Conservation (phyloP, 2,888 invertebrate species). For the Lottia gigantea region DNA sequence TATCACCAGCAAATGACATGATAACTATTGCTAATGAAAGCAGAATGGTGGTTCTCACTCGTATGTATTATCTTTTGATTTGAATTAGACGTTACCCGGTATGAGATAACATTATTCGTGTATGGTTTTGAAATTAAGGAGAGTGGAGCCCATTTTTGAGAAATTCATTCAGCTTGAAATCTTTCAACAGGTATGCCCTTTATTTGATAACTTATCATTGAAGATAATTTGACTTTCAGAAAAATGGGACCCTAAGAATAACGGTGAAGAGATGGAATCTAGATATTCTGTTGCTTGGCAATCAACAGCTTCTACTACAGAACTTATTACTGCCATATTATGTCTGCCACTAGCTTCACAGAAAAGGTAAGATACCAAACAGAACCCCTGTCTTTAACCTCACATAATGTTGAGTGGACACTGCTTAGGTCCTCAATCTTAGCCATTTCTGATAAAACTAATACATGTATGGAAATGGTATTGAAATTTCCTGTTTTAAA, state of each 20-base stretch:
- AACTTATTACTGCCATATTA: constrained; percentile 65
- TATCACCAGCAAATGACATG: constrained; percentile 78
- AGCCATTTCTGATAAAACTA: not conserved
- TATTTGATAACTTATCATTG: too few species aligned
- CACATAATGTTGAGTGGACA: too few species aligned
- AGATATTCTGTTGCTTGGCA: constrained; percentile 55
- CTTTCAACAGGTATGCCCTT: not conserved
- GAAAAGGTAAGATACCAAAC: constrained; percentile 47
- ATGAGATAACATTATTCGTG: too few species aligned
- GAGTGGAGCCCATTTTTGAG: too few species aligned
- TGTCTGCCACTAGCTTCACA: constrained; percentile 67
- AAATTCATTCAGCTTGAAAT: constrained; percentile 3
- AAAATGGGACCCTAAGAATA: constrained; percentile 60
- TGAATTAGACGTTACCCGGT: too few species aligned
- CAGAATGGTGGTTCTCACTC: constrained; percentile 75
- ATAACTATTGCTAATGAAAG: constrained; percentile 77
- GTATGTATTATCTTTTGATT: constrained; percentile 38
- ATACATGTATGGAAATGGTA: not conserved
- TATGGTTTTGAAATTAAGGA: too few species aligned
- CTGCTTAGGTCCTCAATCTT: not conserved
- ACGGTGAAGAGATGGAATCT: constrained; percentile 52
- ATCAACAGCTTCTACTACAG: constrained; percentile 65
- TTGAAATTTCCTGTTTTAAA: too few species aligned
- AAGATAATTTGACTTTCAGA: constrained; percentile 39
- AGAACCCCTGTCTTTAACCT: too few species aligned